Evolutionary conservation across 23 tunicate genomes (phyloP), one percentile per base, ranked within the genome.

Genomic region (Trididemnum miniatum): DNA sequence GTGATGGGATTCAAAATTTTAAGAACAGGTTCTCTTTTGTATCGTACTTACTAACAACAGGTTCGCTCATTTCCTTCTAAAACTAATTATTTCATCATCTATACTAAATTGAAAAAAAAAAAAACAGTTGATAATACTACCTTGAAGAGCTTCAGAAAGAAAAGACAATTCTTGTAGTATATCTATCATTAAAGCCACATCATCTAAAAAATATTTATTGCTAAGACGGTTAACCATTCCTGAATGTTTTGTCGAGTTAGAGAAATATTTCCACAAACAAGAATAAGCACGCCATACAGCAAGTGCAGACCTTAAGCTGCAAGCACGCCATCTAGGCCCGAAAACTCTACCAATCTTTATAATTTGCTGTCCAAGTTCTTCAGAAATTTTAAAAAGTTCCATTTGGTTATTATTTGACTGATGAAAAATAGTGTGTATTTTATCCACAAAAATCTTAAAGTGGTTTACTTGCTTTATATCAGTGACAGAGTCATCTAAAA

Each of bases 131-230:
- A n/a, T n/a, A n/a, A n/a, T n/a, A n/a, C 75, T 67, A 67, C 38
- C 84, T 80, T 80, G 84, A 65, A 80, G 84, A 65, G 84, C 84
- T 34, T 65, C 57, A 80, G 84, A 80, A 80, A 80, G 84, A 34
- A 65, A 80, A 60, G 76, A 65, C 52, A 80, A 34, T 80, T 80
- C 84, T 80, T 65, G 84, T 57, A 80, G 76, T 80, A 80, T 80
- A 80, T 80, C 77, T 62, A 80, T 80, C 84, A 80, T 80, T 37
- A 80, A 36, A 28, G 84, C 84, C 33, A 80, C 23, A 80, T 80
- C 84, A 65, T 80, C 84, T 65, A 80, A 54, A 65, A 80, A 80
- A 65, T 80, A 37, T 80, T 80, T 80, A 52, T 80, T 80, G 54
- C 84, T 28, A 65, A 80, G 76, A 80, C 76, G 76, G 74, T n/a